A percentile compares a stretch with the other conserved stretches of the same genome.
Evolutionary conservation across 2,797 vertebrate genomes (phyloP).

Genomic region (Dallia pectoralis): DNA sequence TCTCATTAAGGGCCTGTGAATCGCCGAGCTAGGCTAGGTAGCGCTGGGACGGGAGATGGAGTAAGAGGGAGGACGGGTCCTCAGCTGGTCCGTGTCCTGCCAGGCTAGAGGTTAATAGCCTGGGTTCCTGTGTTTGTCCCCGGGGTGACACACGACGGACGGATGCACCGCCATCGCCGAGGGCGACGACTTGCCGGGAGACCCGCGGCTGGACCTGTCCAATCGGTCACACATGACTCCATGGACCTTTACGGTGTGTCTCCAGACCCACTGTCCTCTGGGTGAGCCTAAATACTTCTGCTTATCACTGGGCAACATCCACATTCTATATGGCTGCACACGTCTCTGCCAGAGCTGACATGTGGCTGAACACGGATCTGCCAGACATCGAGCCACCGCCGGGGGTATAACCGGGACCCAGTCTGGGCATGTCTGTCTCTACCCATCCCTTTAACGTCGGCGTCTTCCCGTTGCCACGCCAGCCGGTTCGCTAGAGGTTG

Average conservation of each 20-base stretch:
- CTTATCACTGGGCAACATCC: conserved; percentile 48
- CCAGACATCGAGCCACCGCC: not conserved
- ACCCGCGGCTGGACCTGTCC: conserved; percentile 63
- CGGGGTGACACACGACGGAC: conserved; percentile 64
- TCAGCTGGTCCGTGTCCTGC: conserved; percentile 58
- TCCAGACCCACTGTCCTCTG: conserved; percentile 53
- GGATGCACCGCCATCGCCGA: conserved; percentile 56
- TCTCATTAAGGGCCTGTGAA: conserved; percentile 29
- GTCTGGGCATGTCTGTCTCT: not conserved
- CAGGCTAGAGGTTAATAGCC: conserved; percentile 69
- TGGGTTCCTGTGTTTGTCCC: conserved; percentile 64
- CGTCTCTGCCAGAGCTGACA: not conserved
- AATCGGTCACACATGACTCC: conserved; percentile 68
- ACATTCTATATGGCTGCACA: conserved; percentile 21
- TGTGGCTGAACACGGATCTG: no score
- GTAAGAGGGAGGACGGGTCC: conserved; percentile 36
- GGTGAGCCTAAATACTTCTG: conserved; percentile 7
- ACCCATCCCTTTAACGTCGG: not conserved
- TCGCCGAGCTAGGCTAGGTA: not conserved
- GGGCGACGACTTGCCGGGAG: conserved; percentile 55
- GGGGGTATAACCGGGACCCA: not conserved
- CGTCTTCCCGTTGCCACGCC: not conserved
- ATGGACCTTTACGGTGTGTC: conserved; percentile 66
- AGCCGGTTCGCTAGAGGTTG: conserved; percentile 14
- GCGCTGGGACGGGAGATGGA: not conserved